Evolutionary conservation across 2,888 invertebrate species (phyloP).

Genomic region (Cephus rjabovi): DNA sequence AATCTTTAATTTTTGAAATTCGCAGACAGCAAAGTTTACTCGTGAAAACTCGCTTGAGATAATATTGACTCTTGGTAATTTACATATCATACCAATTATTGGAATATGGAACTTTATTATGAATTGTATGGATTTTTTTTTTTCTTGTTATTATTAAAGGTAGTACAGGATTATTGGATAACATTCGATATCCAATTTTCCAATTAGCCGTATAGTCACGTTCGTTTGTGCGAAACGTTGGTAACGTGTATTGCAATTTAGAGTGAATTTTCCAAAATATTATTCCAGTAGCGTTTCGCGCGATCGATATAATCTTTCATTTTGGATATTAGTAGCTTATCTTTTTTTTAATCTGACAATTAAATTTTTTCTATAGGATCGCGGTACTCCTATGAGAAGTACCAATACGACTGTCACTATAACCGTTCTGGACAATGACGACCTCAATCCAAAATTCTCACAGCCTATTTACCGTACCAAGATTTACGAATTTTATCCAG

Average conservation of each 20-base stretch:
- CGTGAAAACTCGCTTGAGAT: not conserved
- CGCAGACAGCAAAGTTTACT: not conserved
- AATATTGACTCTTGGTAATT: not conserved
- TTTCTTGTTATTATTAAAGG: not conserved
- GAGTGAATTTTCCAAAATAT: not conserved
- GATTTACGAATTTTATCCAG: slow-evolving; percentile 85
- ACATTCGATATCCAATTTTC: not conserved
- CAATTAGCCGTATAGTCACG: not conserved
- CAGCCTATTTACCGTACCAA: slow-evolving; percentile 82
- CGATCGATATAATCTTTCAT: not conserved
- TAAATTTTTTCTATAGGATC: slow-evolving; percentile 72
- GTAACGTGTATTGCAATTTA: not conserved
- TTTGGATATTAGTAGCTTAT: no score
- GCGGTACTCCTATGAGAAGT: slow-evolving; percentile 81
- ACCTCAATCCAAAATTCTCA: slow-evolving; percentile 85
- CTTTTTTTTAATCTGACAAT: not conserved
- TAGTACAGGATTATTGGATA: not conserved
- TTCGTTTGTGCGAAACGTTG: not conserved
- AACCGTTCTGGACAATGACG: slow-evolving; percentile 82
- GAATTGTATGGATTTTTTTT: not conserved
- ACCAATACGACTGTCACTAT: slow-evolving; percentile 80
- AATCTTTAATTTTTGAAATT: not conserved
- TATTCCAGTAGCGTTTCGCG: not conserved
- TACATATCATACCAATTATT: not conserved
- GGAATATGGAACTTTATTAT: not conserved